Conservation (phyloP, 2,113 vertebrate genomes). For the Spheniscus mendiculus region DNA sequence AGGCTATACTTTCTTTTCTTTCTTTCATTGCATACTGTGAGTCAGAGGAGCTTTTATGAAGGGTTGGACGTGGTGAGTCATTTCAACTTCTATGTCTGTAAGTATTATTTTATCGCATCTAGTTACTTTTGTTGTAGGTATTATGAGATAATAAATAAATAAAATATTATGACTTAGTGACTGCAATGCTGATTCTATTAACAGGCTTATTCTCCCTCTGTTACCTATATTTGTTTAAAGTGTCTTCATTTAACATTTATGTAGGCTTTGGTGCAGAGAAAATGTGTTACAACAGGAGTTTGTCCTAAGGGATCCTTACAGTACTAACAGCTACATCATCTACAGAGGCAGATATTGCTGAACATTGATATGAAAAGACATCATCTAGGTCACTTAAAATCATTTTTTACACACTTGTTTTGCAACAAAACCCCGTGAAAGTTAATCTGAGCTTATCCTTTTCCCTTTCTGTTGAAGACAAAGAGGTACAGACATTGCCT, state of each 20-base stretch:
- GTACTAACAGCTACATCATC: slow-evolving; percentile 31
- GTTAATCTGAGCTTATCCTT: slow-evolving; percentile 23
- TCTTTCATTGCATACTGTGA: background rate
- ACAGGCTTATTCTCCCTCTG: slow-evolving; percentile 48
- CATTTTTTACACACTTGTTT: slow-evolving; percentile 52
- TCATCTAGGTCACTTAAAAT: slow-evolving; percentile 39
- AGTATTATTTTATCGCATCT: slow-evolving; percentile 48
- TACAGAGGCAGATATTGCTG: slow-evolving; percentile 32
- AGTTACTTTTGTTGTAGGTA: slow-evolving; percentile 60
- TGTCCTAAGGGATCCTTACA: slow-evolving; percentile 58
- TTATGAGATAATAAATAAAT: slow-evolving; percentile 65
- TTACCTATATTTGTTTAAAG: slow-evolving; percentile 67
- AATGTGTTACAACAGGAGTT: slow-evolving; percentile 40
- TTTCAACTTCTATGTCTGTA: slow-evolving; percentile 38
- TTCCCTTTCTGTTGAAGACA: background rate
- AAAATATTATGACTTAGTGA: slow-evolving; percentile 61
- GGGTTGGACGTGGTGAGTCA: background rate
- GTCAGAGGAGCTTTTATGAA: slow-evolving; percentile 3
- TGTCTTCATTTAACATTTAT: slow-evolving; percentile 69
- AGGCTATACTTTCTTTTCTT: background rate
- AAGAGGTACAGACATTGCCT: background rate
- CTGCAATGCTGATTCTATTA: slow-evolving; percentile 48
- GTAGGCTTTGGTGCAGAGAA: slow-evolving; percentile 57
- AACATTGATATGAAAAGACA: slow-evolving; percentile 41
- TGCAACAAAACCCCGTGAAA: background rate